These are phyloP conservation scores for Conus betulinus DNA, from an alignment of 1,140 invertebrate genomes.

Conservation along the genomic window DNA sequence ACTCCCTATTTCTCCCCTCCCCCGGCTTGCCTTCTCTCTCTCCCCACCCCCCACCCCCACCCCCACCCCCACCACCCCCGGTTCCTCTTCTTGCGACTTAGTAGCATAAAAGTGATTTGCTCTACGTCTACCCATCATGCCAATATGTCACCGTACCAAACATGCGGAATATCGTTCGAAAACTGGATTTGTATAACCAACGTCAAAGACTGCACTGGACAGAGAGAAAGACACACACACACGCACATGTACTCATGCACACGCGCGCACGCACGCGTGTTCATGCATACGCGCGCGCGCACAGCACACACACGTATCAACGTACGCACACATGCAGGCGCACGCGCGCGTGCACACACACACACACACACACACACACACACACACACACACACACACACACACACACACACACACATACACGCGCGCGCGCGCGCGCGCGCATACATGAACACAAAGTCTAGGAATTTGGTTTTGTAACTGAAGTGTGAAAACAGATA, in stretches of 20 bases:
- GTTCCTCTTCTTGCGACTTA: too few species aligned
- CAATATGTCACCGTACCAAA: not conserved
- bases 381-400: not conserved
- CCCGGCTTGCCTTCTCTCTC: not conserved
- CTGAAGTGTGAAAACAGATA: too few species aligned
- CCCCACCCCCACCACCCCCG: too few species aligned
- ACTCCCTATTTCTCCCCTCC: not conserved
- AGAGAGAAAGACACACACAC: not conserved
- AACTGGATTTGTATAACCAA: too few species aligned
- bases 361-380: conserved; percentile 3
- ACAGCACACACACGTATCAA: too few species aligned
- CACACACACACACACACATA: not conserved
- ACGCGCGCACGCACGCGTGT: not conserved
- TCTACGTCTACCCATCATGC: not conserved
- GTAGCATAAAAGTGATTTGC: not conserved
- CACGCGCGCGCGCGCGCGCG: not conserved
- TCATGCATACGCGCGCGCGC: not conserved
- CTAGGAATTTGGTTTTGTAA: not conserved
- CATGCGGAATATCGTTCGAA: not conserved
- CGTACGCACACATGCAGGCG: too few species aligned
- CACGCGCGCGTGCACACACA: too few species aligned
- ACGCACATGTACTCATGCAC: not conserved
- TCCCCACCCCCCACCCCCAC: not conserved
- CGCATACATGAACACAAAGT: not conserved
- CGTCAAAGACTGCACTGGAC: too few species aligned